These are phyloP conservation scores for Zoanthus sansibaricus DNA, from an alignment of 92 coral and sea anemone genomes.

Conservation along the genomic window DNA sequence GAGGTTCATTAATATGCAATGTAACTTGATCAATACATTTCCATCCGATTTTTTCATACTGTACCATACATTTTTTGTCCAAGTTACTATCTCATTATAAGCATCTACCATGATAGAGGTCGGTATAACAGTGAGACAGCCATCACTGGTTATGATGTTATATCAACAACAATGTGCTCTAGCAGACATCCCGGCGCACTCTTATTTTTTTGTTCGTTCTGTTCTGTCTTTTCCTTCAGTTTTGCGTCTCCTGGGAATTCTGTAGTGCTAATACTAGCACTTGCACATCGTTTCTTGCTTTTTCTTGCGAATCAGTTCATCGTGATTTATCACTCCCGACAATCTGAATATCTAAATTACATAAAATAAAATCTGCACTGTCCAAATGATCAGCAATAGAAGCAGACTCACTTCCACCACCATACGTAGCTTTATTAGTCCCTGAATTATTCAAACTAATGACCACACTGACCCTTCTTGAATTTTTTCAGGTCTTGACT, in stretches of 20 bases:
- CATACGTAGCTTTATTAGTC: conserved; percentile 22
- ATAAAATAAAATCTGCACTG: conserved; percentile 42
- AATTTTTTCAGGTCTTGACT: conserved; percentile 41
- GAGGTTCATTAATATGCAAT: too few relatives aligned
- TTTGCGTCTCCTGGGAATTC: conserved; percentile 7
- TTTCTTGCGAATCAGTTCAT: conserved; percentile 25
- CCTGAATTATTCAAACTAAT: not conserved
- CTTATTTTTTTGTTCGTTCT: conserved; percentile 19
- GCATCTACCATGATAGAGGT: too few relatives aligned
- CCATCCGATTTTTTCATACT: too few relatives aligned
- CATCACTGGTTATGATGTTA: too few relatives aligned
- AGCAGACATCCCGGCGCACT: conserved; percentile 45
- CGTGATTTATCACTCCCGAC: conserved; percentile 37
- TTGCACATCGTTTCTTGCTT: conserved; percentile 43
- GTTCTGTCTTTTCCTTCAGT: not conserved
- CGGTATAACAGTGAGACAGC: too few relatives aligned
- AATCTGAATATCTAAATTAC: conserved; percentile 23
- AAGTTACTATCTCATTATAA: too few relatives aligned
- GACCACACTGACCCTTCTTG: conserved; percentile 47
- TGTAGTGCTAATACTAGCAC: conserved; percentile 38
- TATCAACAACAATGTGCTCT: conserved; percentile 38
- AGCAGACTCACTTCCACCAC: conserved; percentile 43
- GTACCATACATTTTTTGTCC: too few relatives aligned
- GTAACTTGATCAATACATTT: too few relatives aligned
- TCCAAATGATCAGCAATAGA: conserved; percentile 34